Base-by-base conservation (phyloP, 2,888 invertebrate species). In the Nasonovia ribisnigri region DNA sequence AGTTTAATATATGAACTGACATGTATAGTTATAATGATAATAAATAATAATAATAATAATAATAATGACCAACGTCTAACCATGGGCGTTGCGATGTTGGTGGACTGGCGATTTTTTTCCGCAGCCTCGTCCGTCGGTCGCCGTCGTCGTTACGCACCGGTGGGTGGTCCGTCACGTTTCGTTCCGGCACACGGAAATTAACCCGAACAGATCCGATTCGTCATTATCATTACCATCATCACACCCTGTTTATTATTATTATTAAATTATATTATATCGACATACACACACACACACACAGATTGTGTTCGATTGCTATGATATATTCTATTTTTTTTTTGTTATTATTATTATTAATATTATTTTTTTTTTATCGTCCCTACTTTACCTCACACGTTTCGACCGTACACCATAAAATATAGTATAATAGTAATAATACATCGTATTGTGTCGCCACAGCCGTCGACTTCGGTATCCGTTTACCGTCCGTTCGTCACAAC, bases 131-230 rank as follows among this genome's bases (percentile, higher is more conserved):
- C 48, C 54, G 87, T 20, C 57, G 84, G 86, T 5, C 84, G 90
- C 26, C 93, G 89, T 57, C 36, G 86, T 11, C 57, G 93, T 93
- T 93, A 90, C 93, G 90, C 93, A 93, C 93, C 90, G 93, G 93
- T 93, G 93, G 93, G 93, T 93, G 93, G 93, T 93, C 93, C 93
- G 93, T 90, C 93, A 90, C 93, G 60, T 93, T 93, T 93, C 93
- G 93, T 93, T 93, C 93, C 93, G 90, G 90, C 93, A 93, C 93
- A 93, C 93, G 90, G 93, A 93, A 93, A 93, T 93, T 90, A 93
- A 93, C 93, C 93, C 93, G 93, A 93, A 93, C 93, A 90, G 93
- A 93, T 93, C 93, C 93, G 93, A 93, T 93, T 93, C 93, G 93
- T 93, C 93, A 93, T 93, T 93, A 93, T 90, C 90, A 67, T 90